Evolutionary conservation across 2,797 vertebrate species (phyloP).

Genomic region (Leptodactylus fallax): DNA sequence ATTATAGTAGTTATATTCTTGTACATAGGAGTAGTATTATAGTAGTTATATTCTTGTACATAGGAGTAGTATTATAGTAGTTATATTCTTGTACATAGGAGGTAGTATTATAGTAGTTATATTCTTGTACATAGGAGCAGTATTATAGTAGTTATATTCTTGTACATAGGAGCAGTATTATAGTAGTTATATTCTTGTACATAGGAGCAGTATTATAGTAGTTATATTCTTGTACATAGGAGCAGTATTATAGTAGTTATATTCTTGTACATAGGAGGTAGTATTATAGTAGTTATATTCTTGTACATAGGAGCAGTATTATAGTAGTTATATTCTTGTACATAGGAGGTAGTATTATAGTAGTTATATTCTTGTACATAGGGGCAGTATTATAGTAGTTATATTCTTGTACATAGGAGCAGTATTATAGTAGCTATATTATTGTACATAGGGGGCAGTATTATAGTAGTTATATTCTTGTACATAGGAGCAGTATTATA

Average conservation of each 20-base stretch:
- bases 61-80: background rate
- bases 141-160: conserved; percentile 1
- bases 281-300: no score
- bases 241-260: no score
- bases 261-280: no score
- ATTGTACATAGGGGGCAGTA: no score
- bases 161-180: background rate
- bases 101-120: background rate
- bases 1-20: conserved; percentile 3
- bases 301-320: background rate
- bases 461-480: no score
- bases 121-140: background rate
- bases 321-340: background rate
- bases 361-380: no score
- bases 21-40: background rate
- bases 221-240: no score
- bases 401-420: no score
- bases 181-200: background rate
- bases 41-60: background rate
- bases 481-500: background rate
- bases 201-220: no score
- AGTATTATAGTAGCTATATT: no score
- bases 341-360: background rate
- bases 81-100: background rate
- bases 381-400: no score